These are phyloP conservation scores for Ailuropoda melanoleuca DNA, from an alignment of 2,113 vertebrate genomes.

Conservation along the genomic window DNA sequence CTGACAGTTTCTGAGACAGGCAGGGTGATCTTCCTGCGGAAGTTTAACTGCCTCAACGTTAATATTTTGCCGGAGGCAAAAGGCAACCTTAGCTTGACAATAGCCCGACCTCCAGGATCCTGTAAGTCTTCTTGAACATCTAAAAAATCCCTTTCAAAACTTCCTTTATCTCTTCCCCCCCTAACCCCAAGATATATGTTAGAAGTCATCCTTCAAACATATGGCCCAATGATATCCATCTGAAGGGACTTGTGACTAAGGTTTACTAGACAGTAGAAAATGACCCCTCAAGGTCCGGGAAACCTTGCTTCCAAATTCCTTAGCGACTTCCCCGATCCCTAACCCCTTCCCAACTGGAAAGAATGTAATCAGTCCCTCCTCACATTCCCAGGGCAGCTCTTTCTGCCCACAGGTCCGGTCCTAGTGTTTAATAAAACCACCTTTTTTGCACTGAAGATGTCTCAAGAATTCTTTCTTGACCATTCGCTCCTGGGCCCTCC, in stretches of 20 bases:
- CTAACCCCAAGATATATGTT: background rate
- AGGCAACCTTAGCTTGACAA: background rate
- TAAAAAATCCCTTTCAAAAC: background rate
- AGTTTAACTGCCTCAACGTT: background rate
- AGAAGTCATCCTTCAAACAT: background rate
- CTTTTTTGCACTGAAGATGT: background rate
- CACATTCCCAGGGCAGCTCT: background rate
- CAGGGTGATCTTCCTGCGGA: background rate
- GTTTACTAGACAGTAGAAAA: background rate
- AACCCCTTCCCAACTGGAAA: background rate
- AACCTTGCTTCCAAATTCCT: background rate
- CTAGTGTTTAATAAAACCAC: background rate
- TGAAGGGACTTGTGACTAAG: background rate
- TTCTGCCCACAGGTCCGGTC: background rate
- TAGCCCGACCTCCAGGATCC: background rate
- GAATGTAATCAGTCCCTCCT: background rate
- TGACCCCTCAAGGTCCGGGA: background rate
- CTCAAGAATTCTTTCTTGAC: background rate
- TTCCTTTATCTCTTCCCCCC: background rate
- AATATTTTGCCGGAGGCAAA: background rate
- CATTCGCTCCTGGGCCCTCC: background rate
- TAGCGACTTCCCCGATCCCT: background rate
- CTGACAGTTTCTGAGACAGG: background rate
- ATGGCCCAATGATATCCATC: background rate
- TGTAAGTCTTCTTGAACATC: background rate